Conservation (phyloP, 2,113 vertebrate genomes). For the Micromys minutus region DNA sequence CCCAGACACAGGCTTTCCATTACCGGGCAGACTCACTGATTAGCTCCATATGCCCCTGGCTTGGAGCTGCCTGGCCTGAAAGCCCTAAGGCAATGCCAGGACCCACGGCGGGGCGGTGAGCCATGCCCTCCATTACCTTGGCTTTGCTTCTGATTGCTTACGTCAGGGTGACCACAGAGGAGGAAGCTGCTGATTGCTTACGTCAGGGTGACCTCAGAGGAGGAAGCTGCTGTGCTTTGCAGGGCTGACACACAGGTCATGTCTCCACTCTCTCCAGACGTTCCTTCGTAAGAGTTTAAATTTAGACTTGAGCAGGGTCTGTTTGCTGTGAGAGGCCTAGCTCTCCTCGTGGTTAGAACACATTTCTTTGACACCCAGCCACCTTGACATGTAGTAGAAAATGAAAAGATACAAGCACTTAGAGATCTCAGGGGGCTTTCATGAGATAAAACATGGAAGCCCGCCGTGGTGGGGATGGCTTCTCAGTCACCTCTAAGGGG, state of each 20-base stretch:
- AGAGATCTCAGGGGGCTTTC: neutral
- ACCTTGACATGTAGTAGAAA: conserved; percentile 52
- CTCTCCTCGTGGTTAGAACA: neutral
- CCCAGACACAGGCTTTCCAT: neutral
- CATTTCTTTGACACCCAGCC: neutral
- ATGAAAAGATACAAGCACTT: conserved; percentile 5
- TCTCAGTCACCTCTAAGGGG: neutral
- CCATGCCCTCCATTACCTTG: conserved; percentile 6
- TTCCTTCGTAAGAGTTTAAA: conserved; percentile 48
- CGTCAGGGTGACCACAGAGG: neutral
- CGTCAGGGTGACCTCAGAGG: neutral
- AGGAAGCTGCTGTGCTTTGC: neutral
- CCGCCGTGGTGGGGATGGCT: fast-evolving
- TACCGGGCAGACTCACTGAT: fast-evolving
- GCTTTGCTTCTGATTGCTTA: conserved; percentile 20
- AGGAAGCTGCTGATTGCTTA: conserved; percentile 19
- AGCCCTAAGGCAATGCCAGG: neutral
- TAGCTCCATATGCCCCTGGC: neutral
- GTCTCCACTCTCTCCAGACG: conserved; percentile 7
- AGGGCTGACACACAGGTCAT: neutral
- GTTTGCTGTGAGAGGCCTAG: neutral
- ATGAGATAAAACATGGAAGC: neutral
- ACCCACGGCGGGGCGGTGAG: neutral
- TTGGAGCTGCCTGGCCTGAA: neutral
- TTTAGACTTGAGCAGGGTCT: conserved; percentile 48